Evolutionary conservation across 2,888 invertebrate genomes (phyloP).

Genomic region (Drosophila paranaensis): DNA sequence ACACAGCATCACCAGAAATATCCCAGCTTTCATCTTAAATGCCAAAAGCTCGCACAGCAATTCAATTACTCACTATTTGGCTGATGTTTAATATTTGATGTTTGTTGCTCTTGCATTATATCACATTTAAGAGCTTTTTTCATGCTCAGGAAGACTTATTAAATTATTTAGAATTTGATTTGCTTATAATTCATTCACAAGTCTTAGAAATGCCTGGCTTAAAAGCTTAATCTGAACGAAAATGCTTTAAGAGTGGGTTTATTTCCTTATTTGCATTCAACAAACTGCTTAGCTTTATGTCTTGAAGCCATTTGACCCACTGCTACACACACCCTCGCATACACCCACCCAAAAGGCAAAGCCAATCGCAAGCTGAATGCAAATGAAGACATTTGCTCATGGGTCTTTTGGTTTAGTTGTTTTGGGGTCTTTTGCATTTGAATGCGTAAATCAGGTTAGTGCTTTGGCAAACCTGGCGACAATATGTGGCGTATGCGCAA

Average conservation of each 20-base stretch:
- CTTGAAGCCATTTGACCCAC: constrained; percentile 20
- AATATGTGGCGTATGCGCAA: constrained; percentile 66
- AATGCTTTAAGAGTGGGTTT: neutral
- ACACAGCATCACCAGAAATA: neutral
- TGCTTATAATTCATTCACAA: neutral
- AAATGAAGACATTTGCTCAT: constrained; percentile 43
- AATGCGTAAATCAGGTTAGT: constrained; percentile 67
- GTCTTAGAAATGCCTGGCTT: neutral
- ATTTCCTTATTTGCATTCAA: constrained; percentile 12
- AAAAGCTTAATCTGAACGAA: neutral
- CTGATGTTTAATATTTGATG: neutral
- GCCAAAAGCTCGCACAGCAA: neutral
- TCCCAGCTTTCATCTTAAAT: neutral
- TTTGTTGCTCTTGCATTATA: neutral
- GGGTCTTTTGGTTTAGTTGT: constrained; percentile 7
- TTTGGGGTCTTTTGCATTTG: constrained; percentile 29
- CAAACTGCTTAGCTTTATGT: constrained; percentile 14
- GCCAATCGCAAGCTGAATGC: constrained; percentile 26
- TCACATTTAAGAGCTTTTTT: neutral
- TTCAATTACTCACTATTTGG: neutral
- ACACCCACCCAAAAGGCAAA: constrained; percentile 2
- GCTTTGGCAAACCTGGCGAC: constrained; percentile 42
- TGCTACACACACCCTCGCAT: constrained; percentile 3
- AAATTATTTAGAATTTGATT: neutral
- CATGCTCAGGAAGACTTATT: neutral